phyloP scores from a whole-genome alignment of 2,797 vertebrate genomes.

The Tangara arthus region DNA sequence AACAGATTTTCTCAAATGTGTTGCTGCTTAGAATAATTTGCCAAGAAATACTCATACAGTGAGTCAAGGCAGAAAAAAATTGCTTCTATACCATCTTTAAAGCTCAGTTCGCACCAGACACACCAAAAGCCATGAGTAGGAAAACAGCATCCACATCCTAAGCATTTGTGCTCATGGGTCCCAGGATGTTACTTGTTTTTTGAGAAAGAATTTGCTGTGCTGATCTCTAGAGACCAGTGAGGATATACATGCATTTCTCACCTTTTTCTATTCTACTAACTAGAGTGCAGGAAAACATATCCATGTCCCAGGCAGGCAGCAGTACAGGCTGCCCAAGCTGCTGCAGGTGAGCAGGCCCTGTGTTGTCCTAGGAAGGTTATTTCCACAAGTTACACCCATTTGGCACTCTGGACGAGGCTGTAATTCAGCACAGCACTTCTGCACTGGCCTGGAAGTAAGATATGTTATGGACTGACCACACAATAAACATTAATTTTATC shows the following conservation, averaged over 20 bases:
- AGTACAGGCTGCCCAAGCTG: background rate
- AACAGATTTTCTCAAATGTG: background rate
- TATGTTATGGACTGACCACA: background rate
- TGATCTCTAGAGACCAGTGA: background rate
- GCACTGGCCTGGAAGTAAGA: background rate
- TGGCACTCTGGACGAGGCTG: background rate
- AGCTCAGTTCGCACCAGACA: background rate
- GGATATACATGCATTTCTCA: background rate
- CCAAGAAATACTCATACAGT: background rate
- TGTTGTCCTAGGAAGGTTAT: background rate
- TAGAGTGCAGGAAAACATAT: background rate
- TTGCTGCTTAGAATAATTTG: background rate
- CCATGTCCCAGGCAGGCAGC: background rate
- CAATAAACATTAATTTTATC: background rate
- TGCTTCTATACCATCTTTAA: background rate
- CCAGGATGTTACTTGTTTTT: background rate
- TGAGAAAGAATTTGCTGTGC: accelerated
- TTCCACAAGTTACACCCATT: background rate
- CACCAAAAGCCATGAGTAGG: background rate
- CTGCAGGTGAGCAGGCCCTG: background rate
- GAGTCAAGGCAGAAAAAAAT: background rate
- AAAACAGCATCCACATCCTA: background rate
- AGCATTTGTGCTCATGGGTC: accelerated
- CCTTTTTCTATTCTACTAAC: background rate
- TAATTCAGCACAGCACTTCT: background rate